Percentiles rank a stretch among this genome's conserved stretches.
phyloP scores from a whole-genome alignment of 2,113 vertebrate genomes.

The Elaphurus davidianus region DNA sequence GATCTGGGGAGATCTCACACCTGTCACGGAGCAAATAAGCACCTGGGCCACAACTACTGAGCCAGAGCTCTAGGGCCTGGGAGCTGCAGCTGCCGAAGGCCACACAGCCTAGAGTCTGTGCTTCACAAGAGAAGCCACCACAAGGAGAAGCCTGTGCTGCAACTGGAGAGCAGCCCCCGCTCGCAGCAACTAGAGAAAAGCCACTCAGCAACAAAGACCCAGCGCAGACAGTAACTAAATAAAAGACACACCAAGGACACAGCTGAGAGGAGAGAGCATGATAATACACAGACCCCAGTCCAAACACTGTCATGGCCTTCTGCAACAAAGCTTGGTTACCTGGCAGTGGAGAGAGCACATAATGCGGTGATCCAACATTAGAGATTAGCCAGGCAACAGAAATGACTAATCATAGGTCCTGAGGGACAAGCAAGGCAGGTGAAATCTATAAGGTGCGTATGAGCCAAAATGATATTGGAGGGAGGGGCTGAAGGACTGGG shows the following conservation, averaged over 20 bases:
- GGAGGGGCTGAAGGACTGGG: background rate
- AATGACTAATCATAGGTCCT: background rate
- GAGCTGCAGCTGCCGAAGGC: background rate
- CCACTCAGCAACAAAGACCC: background rate
- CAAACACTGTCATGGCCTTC: background rate
- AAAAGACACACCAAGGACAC: background rate
- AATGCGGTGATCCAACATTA: background rate
- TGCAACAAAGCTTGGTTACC: background rate
- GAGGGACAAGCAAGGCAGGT: background rate
- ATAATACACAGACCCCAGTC: background rate
- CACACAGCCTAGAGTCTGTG: fast-evolving
- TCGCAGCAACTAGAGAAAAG: fast-evolving
- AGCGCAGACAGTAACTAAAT: background rate
- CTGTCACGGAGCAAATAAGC: background rate
- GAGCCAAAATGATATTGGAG: background rate
- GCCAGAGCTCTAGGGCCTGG: background rate
- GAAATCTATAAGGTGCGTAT: background rate
- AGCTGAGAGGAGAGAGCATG: background rate
- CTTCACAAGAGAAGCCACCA: background rate
- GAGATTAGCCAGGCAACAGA: background rate
- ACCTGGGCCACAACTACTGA: background rate
- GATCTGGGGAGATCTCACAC: background rate
- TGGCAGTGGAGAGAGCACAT: background rate
- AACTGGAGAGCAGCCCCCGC: fast-evolving
- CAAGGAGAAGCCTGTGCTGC: background rate